Conservation (phyloP, 2,113 vertebrate species). For the Hemiscyllium ocellatum region DNA sequence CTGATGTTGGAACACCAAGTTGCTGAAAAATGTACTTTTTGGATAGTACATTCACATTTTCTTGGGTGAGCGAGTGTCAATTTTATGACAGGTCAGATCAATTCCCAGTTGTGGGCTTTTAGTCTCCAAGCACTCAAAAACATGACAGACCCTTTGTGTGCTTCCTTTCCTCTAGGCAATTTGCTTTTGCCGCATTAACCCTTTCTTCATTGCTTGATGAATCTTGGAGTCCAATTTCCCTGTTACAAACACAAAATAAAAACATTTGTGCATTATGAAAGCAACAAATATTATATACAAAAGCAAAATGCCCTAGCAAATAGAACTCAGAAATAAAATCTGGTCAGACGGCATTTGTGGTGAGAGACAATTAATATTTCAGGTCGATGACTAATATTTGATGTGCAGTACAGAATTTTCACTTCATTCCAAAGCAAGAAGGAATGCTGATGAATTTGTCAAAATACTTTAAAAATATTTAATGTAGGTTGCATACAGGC, state of each 20-base stretch:
- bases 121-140: not conserved
- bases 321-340: not conserved
- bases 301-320: not conserved
- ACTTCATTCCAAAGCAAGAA: not conserved
- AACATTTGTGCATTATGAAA: not conserved
- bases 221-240: slow-evolving; percentile 92
- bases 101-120: not conserved
- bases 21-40: not conserved
- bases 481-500: not conserved
- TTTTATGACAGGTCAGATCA: not conserved
- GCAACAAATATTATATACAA: not conserved
- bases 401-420: not conserved
- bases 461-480: not conserved
- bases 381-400: not conserved
- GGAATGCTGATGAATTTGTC: too few species aligned
- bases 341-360: too few species aligned
- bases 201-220: slow-evolving; percentile 94
- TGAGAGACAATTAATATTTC: not conserved
- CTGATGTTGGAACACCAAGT: not conserved
- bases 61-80: not conserved
- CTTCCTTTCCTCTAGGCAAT: slow-evolving; percentile 45
- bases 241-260: slow-evolving; percentile 47
- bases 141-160: too few species aligned
- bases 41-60: not conserved
- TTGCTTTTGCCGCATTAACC: slow-evolving; percentile 75